Percentiles rank a stretch among this genome's conserved stretches.
These are phyloP conservation scores for Pantelozetes paolii DNA, from an alignment of 2,888 invertebrate genomes.

Conservation along the genomic window DNA sequence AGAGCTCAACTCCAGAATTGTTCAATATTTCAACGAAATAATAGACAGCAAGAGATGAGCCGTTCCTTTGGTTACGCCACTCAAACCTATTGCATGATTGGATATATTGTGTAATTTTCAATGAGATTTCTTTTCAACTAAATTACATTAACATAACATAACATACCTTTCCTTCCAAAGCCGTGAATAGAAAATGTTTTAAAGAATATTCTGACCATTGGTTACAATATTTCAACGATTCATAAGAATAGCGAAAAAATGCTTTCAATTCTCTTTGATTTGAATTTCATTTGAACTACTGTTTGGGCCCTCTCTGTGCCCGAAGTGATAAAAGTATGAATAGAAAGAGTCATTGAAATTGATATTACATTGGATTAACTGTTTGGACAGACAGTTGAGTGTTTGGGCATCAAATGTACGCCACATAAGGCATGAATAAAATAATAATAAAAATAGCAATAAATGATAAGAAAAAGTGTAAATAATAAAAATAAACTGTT, in stretches of 20 bases:
- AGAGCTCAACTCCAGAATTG: not conserved
- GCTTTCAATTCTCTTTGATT: too few species aligned
- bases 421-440: constrained; percentile 1
- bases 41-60: not conserved
- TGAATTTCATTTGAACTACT: too few species aligned
- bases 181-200: not conserved
- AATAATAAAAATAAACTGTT: constrained; percentile 31
- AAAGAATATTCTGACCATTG: not conserved
- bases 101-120: not conserved
- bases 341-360: too few species aligned
- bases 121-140: not conserved
- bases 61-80: not conserved
- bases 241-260: too few species aligned
- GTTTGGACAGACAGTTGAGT: too few species aligned
- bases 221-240: not conserved
- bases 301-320: too few species aligned
- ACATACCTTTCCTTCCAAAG: not conserved
- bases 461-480: constrained; percentile 15
- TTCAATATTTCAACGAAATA: not conserved
- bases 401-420: not conserved
- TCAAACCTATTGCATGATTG: not conserved
- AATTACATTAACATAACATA: constrained; percentile 16
- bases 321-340: too few species aligned
- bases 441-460: constrained; percentile 27
- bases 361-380: too few species aligned